Evolutionary conservation across 2,797 vertebrate species (phyloP).

Genomic region (Acestrorhynchus altus): DNA sequence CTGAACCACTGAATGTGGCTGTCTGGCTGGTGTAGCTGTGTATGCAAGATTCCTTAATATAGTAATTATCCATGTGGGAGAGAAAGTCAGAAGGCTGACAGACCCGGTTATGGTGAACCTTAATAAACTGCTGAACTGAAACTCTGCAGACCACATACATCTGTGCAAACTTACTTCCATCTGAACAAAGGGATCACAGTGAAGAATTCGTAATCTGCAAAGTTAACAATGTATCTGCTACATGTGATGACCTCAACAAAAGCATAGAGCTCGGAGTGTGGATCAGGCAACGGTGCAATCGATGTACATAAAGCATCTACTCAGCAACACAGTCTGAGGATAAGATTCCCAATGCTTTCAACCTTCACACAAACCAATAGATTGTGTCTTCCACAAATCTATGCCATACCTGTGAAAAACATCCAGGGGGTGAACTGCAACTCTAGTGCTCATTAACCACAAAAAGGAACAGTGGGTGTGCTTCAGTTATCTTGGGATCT

Average conservation of each 20-base stretch:
- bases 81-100: conserved; percentile 21
- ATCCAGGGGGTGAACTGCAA: conserved; percentile 28
- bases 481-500: conserved; percentile 11
- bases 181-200: neutral
- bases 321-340: conserved; percentile 40
- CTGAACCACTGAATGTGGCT: neutral
- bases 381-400: conserved; percentile 50
- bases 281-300: conserved; percentile 29
- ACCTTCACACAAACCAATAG: conserved; percentile 52
- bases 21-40: neutral
- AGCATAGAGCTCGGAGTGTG: conserved; percentile 21
- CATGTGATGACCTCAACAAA: conserved; percentile 40
- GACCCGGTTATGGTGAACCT: conserved; percentile 33
- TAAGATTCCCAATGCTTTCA: conserved; percentile 43
- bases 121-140: conserved; percentile 6
- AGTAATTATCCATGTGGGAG: conserved; percentile 17
- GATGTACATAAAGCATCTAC: conserved; percentile 50
- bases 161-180: conserved; percentile 22
- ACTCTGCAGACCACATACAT: conserved; percentile 17
- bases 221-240: conserved; percentile 49
- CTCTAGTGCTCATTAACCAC: conserved; percentile 29
- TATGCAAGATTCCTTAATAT: conserved; percentile 23
- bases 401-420: conserved; percentile 32
- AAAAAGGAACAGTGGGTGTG: conserved; percentile 3
- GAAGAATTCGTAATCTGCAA: conserved; percentile 43